Conservation (phyloP, 2,113 vertebrate species). For the Nyctereutes procyonoides region DNA sequence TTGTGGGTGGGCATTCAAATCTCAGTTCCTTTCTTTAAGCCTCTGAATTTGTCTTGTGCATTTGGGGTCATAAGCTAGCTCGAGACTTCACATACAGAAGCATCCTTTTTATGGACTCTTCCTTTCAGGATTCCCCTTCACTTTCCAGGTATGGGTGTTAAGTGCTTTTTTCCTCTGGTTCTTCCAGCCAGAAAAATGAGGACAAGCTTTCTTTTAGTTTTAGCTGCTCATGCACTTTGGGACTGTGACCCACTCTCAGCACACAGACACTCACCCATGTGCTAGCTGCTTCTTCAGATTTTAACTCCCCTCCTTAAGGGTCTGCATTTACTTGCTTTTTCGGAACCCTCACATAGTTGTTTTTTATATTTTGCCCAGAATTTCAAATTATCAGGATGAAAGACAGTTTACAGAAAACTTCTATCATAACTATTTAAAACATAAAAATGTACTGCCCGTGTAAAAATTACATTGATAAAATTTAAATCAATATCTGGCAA, state of each 20-base stretch:
- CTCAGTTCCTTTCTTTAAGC: constrained; percentile 10
- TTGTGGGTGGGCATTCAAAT: not conserved
- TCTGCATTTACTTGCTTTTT: constrained; percentile 8
- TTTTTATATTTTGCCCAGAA: not conserved
- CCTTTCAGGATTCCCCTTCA: not conserved
- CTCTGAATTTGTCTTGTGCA: not conserved
- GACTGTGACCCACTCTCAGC: no score
- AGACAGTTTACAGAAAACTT: not conserved
- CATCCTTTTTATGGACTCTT: not conserved
- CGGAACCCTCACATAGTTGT: not conserved
- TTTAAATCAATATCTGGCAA: not conserved
- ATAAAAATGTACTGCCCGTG: not conserved
- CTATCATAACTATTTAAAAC: not conserved
- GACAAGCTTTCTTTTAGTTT: not conserved
- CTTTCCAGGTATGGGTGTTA: not conserved
- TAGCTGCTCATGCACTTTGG: not conserved
- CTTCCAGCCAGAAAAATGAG: not conserved
- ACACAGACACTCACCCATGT: not conserved
- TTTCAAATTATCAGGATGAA: not conserved
- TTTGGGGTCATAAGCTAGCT: not conserved
- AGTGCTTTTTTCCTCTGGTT: not conserved
- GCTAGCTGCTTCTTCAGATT: not conserved
- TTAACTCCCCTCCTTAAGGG: not conserved
- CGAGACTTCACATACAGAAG: not conserved
- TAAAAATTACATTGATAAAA: not conserved